Evolutionary conservation across 1,140 invertebrate genomes (phyloP).

Genomic region (Onthophagus taurus): DNA sequence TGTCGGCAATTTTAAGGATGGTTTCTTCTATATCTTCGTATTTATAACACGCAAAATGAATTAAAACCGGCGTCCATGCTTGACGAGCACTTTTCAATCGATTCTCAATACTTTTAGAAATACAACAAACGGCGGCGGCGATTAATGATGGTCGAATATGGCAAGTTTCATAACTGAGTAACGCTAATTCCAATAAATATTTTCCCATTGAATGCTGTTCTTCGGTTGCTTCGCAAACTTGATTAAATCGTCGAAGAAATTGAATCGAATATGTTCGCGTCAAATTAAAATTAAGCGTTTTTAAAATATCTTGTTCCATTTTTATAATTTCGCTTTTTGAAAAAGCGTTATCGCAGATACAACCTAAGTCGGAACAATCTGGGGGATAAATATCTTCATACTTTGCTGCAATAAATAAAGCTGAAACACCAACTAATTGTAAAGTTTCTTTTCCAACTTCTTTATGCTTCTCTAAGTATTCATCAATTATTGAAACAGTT

Average conservation of each 20-base stretch:
- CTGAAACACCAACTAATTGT: conserved; percentile 85
- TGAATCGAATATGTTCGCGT: conserved; percentile 78
- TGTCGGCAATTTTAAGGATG: conserved; percentile 35
- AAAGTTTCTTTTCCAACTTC: conserved; percentile 52
- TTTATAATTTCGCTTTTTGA: conserved; percentile 64
- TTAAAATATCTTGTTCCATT: conserved; percentile 78
- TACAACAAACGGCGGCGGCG: conserved; percentile 64
- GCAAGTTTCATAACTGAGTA: conserved; percentile 74
- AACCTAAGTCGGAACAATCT: conserved; percentile 82
- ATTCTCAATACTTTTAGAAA: conserved; percentile 44
- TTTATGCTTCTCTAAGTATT: conserved; percentile 75
- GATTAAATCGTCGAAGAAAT: conserved; percentile 69
- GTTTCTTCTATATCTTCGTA: conserved; percentile 39
- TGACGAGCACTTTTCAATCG: conserved; percentile 28
- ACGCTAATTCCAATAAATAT: conserved; percentile 81
- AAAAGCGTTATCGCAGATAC: conserved; percentile 86
- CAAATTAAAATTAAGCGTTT: conserved; percentile 67
- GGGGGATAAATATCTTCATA: conserved; percentile 93
- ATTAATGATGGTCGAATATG: conserved; percentile 73
- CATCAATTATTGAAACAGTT: conserved; percentile 79
- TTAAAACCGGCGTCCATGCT: conserved; percentile 41
- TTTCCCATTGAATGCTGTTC: conserved; percentile 81
- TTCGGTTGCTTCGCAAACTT: conserved; percentile 53
- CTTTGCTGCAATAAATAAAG: conserved; percentile 87
- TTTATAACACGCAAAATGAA: conserved; percentile 39